Percentiles rank a stretch among this genome's conserved stretches.
These are phyloP conservation scores for Drosophila rubida DNA, from an alignment of 2,888 invertebrate species.

Conservation along the genomic window DNA sequence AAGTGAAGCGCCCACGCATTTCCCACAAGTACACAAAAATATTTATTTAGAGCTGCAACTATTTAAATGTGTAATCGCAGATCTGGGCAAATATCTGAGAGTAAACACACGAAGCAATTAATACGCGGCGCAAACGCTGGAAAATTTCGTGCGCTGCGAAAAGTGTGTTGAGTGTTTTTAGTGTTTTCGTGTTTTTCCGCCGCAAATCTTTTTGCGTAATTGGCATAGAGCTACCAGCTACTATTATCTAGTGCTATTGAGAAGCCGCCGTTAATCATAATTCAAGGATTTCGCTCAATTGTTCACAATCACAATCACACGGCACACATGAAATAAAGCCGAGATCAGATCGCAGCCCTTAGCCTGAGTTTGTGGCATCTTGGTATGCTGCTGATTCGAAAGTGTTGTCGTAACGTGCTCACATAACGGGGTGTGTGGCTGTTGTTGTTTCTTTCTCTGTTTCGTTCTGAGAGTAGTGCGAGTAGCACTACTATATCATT, in stretches of 20 bases:
- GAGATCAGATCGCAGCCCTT: constrained; percentile 29
- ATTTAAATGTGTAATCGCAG: not conserved
- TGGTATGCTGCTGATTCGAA: not conserved
- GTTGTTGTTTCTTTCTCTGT: no score
- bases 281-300: constrained; percentile 42
- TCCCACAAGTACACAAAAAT: not conserved
- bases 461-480: no score
- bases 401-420: not conserved
- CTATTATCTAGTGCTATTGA: no score
- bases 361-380: constrained; percentile 30
- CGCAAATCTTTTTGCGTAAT: not conserved
- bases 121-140: not conserved
- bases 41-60: not conserved
- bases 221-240: not conserved
- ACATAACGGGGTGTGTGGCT: not conserved
- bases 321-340: not conserved
- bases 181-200: no score
- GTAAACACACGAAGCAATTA: not conserved
- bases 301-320: constrained; percentile 6
- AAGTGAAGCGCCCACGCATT: not conserved
- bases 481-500: constrained; percentile 22
- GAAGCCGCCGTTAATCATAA: constrained; percentile 30
- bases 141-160: not conserved
- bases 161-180: no score
- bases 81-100: not conserved